Evolutionary conservation across 2,797 vertebrate genomes (phyloP).

Genomic region (Threskiornis aethiopicus): DNA sequence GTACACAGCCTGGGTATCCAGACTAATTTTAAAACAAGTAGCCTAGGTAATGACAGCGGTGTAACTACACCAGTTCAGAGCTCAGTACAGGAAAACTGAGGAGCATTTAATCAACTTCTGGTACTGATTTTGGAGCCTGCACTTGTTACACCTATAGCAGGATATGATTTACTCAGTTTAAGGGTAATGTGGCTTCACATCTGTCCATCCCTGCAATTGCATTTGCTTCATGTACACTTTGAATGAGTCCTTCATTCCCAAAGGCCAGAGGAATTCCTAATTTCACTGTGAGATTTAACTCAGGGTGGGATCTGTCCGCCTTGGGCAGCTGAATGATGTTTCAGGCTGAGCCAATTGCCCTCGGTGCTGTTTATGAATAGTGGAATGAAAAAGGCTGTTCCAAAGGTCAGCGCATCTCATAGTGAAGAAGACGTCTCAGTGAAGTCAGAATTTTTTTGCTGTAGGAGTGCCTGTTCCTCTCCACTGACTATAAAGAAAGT

Average conservation of each 20-base stretch:
- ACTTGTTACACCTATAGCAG: neutral
- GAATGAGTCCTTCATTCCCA: neutral
- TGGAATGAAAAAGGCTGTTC: neutral
- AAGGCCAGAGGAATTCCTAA: neutral
- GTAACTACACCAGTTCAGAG: neutral
- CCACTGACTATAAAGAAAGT: neutral
- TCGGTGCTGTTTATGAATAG: neutral
- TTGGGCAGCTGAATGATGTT: neutral
- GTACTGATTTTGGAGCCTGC: neutral
- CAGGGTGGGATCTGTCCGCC: neutral
- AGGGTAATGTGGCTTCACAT: rapidly evolving
- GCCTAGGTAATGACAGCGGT: neutral
- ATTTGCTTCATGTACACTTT: neutral
- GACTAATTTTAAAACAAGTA: neutral
- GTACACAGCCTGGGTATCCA: neutral
- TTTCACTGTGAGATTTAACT: neutral
- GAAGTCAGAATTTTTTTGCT: neutral
- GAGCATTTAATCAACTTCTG: neutral
- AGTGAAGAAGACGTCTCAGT: neutral
- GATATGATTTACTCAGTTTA: neutral
- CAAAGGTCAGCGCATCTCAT: neutral
- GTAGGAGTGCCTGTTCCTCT: neutral
- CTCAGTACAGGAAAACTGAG: neutral
- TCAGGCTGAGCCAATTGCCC: neutral
- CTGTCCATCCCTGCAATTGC: neutral